Evolutionary conservation across 2,888 invertebrate species (phyloP).

Genomic region (Stenolophus ochropezus): DNA sequence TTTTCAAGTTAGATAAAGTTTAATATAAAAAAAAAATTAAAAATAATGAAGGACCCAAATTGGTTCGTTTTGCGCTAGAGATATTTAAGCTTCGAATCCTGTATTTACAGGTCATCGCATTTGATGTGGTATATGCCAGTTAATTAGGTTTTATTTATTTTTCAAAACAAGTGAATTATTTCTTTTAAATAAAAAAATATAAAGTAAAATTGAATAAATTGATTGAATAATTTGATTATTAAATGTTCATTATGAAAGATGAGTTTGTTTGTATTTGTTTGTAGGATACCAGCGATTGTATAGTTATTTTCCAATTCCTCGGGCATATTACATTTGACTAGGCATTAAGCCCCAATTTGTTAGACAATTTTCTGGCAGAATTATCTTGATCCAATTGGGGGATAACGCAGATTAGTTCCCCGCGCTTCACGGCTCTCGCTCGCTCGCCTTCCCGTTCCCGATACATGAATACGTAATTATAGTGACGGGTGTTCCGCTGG

Average conservation of each 20-base stretch:
- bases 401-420: conserved; percentile 9
- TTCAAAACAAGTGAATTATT: no score
- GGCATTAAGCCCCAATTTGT: conserved; percentile 4
- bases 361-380: neutral
- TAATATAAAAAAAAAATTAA: no score
- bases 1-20: no score
- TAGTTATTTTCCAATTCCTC: neutral
- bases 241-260: neutral
- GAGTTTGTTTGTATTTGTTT: neutral
- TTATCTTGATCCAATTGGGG: conserved; percentile 10
- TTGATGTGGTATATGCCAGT: no score
- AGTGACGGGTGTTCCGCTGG: conserved; percentile 16
- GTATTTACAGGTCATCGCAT: no score
- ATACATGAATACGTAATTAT: conserved; percentile 44
- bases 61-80: no score
- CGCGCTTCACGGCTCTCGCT: neutral
- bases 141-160: no score
- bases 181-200: no score
- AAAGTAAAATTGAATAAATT: no score
- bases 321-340: neutral
- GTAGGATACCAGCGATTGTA: neutral
- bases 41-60: no score
- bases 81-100: no score
- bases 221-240: no score
- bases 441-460: neutral